phyloP scores from a whole-genome alignment of 2,888 invertebrate species.

The Oasisia sp. region DNA sequence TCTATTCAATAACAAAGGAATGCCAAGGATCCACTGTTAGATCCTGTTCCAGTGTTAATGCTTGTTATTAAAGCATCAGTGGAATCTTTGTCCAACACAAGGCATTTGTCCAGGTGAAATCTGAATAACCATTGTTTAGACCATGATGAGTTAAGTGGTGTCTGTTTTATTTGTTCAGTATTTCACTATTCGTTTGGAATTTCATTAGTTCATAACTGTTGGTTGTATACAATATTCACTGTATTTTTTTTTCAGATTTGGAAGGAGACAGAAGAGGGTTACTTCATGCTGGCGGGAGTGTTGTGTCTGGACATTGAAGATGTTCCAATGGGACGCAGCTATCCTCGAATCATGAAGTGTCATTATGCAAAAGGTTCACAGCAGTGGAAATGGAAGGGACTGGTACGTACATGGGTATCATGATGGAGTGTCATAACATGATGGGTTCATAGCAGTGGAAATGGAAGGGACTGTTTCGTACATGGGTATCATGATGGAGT shows the following conservation, averaged over 20 bases:
- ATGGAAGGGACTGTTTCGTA: conserved; percentile 76
- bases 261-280: conserved; percentile 85
- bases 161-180: too few relatives aligned
- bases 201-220: too few relatives aligned
- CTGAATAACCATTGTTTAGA: not conserved
- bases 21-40: not conserved
- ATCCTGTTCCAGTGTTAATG: not conserved
- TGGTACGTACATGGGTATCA: conserved; percentile 68
- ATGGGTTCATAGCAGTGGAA: conserved; percentile 93
- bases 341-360: conserved; percentile 86
- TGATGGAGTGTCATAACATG: conserved; percentile 71
- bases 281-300: conserved; percentile 84
- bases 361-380: conserved; percentile 92
- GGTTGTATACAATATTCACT: not conserved
- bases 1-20: not conserved
- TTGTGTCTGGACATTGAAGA: conserved; percentile 79
- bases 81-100: not conserved
- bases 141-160: too few relatives aligned
- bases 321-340: conserved; percentile 70
- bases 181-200: too few relatives aligned
- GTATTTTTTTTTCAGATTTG: conserved; percentile 73
- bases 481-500: not conserved
- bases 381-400: conserved; percentile 86
- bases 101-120: not conserved
- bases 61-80: not conserved